A percentile compares a stretch with the other conserved stretches of the same genome.
These are phyloP conservation scores for Conchocele bisecta DNA, from an alignment of 2,888 invertebrate species.

Conservation along the genomic window DNA sequence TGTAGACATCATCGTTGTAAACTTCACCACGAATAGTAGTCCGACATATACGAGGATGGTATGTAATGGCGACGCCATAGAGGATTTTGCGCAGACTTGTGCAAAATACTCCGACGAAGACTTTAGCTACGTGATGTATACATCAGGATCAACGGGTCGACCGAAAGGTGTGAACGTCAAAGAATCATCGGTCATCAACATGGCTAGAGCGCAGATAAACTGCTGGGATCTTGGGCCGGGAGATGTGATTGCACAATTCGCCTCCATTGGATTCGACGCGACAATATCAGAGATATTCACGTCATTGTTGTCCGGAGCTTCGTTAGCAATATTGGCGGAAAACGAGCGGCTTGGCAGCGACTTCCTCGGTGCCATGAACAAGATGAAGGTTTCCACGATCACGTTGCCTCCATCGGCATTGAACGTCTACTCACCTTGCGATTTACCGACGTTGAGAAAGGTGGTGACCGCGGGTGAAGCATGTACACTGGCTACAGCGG, in stretches of 20 bases:
- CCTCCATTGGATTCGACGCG: constrained; percentile 95
- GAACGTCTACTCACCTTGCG: constrained; percentile 84
- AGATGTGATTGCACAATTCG: constrained; percentile 92
- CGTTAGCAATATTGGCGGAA: constrained; percentile 89
- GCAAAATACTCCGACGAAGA: constrained; percentile 33
- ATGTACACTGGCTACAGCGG: constrained; percentile 88
- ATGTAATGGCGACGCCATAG: neutral
- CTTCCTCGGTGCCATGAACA: constrained; percentile 88
- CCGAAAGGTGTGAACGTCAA: constrained; percentile 94
- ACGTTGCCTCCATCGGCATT: constrained; percentile 92
- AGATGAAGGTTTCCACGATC: constrained; percentile 83
- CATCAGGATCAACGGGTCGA: constrained; percentile 93
- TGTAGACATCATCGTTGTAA: constrained; percentile 43
- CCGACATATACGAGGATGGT: neutral
- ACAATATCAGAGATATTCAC: constrained; percentile 95
- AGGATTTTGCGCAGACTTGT: neutral
- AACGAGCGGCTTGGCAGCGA: constrained; percentile 91
- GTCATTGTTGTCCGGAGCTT: constrained; percentile 89
- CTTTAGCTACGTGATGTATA: constrained; percentile 87
- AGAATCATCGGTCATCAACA: constrained; percentile 87
- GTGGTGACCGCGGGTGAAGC: constrained; percentile 96
- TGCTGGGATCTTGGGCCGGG: constrained; percentile 90
- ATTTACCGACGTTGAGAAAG: constrained; percentile 83
- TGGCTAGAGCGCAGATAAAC: constrained; percentile 94
- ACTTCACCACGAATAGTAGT: constrained; percentile 12